Conservation (phyloP, 1,140 invertebrate species). For the Drosophila trapezifrons region DNA sequence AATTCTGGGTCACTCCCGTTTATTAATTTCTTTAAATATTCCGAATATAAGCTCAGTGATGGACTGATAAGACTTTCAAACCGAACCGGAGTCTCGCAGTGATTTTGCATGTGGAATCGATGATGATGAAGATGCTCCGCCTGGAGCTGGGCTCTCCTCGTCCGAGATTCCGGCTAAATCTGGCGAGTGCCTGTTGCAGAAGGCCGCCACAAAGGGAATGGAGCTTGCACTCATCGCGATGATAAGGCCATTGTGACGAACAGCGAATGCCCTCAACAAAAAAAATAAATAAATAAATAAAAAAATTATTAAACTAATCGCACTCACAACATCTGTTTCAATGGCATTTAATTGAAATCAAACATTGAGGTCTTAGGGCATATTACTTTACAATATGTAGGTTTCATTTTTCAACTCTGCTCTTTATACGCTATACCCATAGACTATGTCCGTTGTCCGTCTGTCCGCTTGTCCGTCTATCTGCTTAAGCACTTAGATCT, state of each 20-base stretch:
- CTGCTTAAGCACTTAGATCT: too few species aligned
- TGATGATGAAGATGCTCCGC: conserved; percentile 46
- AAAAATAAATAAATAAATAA: background rate
- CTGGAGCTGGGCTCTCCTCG: background rate
- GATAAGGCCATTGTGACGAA: conserved; percentile 22
- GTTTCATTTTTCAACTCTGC: background rate
- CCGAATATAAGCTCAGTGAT: background rate
- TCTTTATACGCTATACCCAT: too few species aligned
- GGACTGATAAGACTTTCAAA: conserved; percentile 20
- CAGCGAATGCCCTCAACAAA: conserved; percentile 25
- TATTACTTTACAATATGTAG: background rate
- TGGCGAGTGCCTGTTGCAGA: conserved; percentile 67
- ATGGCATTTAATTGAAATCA: background rate
- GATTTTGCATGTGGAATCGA: conserved; percentile 40
- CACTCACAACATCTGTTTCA: conserved; percentile 4
- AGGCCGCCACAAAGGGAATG: conserved; percentile 24
- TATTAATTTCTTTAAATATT: background rate
- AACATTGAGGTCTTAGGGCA: background rate
- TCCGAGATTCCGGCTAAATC: conserved; percentile 56
- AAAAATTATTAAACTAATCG: background rate
- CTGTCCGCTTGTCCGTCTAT: too few species aligned
- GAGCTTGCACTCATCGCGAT: background rate
- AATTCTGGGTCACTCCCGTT: too few species aligned
- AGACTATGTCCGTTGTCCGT: too few species aligned
- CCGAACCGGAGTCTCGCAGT: conserved; percentile 13